These are phyloP conservation scores for Thaumetopoea pityocampa DNA, from an alignment of 1,140 invertebrate genomes.

Conservation along the genomic window DNA sequence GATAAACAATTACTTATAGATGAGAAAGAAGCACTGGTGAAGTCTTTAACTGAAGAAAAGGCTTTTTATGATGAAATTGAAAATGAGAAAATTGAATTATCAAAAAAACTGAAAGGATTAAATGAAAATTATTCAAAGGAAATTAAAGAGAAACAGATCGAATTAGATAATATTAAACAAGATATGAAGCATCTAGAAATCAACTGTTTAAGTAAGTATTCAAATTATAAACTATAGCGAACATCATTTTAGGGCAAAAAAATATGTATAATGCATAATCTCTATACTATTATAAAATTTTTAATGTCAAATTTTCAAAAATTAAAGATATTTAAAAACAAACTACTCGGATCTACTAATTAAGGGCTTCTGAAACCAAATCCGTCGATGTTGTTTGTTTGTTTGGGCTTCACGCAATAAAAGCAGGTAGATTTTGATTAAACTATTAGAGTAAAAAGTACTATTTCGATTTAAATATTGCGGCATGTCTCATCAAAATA, in stretches of 20 bases:
- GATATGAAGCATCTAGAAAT: conserved; percentile 25
- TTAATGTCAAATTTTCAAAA: no score
- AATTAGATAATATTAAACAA: conserved; percentile 21
- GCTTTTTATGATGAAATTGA: conserved; percentile 19
- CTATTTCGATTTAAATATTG: no score
- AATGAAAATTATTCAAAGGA: conserved; percentile 18
- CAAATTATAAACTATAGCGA: neutral
- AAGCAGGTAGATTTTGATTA: no score
- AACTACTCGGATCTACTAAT: no score
- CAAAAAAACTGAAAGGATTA: conserved; percentile 17
- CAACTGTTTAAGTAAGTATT: conserved; percentile 32
- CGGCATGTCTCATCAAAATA: no score
- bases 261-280: no score
- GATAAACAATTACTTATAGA: conserved; percentile 23
- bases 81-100: conserved; percentile 16
- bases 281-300: no score
- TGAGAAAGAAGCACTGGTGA: conserved; percentile 27
- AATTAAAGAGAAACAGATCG: conserved; percentile 22
- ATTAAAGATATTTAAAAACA: no score
- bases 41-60: conserved; percentile 20
- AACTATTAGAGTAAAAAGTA: no score
- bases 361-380: no score
- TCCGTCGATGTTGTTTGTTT: no score
- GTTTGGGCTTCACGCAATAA: no score
- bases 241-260: neutral